Evolutionary conservation across 2,113 vertebrate species (phyloP).

Genomic region (Lepus americanus): DNA sequence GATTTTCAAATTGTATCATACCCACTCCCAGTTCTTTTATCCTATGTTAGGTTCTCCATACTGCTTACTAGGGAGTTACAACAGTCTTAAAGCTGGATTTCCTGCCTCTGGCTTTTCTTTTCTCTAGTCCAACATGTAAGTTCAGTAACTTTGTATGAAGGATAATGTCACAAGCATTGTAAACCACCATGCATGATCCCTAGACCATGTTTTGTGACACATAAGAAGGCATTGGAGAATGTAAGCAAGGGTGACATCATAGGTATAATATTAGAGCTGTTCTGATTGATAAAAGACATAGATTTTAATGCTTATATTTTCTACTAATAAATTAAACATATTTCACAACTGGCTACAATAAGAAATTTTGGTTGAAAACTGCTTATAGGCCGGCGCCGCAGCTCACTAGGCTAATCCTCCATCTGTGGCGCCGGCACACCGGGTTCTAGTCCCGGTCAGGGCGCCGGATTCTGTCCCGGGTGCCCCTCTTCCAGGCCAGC

Average conservation of each 20-base stretch:
- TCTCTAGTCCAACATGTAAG: not conserved
- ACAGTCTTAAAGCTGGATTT: conserved; percentile 11
- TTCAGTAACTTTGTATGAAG: not conserved
- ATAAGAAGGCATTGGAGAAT: not conserved
- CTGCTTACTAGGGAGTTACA: not conserved
- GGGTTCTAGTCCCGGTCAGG: no score
- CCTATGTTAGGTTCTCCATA: not conserved
- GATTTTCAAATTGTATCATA: conserved; percentile 23
- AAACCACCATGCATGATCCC: not conserved
- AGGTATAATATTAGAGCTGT: conserved; percentile 19
- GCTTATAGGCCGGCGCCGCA: not conserved
- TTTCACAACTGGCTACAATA: not conserved
- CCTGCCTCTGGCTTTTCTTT: conserved; percentile 45
- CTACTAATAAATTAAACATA: not conserved
- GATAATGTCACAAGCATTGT: not conserved
- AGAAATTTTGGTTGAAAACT: conserved; percentile 3
- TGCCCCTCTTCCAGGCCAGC: no score
- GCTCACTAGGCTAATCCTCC: no score
- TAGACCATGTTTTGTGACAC: not conserved
- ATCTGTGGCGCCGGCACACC: no score
- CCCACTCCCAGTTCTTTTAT: conserved; percentile 9
- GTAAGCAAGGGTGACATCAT: not conserved
- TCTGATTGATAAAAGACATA: conserved; percentile 35
- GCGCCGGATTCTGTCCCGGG: no score
- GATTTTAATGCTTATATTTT: not conserved